A percentile compares a stretch with the other conserved stretches of the same genome.
phyloP scores from a whole-genome alignment of 2,113 vertebrate genomes.

The Fukomys damarensis region DNA sequence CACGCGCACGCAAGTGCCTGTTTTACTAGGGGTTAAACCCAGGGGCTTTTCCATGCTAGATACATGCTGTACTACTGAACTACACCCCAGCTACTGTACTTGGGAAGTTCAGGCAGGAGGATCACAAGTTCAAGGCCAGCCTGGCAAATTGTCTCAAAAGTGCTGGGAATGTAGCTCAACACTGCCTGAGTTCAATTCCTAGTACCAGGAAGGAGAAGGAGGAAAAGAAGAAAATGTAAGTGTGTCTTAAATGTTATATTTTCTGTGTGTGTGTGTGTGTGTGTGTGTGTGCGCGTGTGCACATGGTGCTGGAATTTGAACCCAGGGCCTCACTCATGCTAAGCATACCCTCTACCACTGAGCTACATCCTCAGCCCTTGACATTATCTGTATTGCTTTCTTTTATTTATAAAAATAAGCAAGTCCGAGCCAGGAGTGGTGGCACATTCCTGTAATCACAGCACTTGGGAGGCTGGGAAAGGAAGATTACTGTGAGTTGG shows the following conservation, averaged over 20 bases:
- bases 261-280: not conserved
- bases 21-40: too few relatives aligned
- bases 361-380: not conserved
- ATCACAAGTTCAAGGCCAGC: not conserved
- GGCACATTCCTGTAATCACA: not conserved
- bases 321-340: not conserved
- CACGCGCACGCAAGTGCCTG: too few relatives aligned
- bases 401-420: slow-evolving; percentile 16
- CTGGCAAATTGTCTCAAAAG: not conserved
- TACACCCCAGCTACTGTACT: not conserved
- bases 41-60: too few relatives aligned
- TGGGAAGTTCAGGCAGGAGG: not conserved
- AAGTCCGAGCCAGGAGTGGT: not conserved
- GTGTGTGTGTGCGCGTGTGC: too few relatives aligned
- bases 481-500: not conserved
- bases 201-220: not conserved
- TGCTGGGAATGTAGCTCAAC: not conserved
- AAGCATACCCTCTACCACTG: not conserved
- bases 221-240: not conserved
- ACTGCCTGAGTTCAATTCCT: not conserved
- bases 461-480: not conserved
- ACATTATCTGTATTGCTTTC: not conserved
- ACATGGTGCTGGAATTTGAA: not conserved
- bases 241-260: not conserved
- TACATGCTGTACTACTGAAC: too few relatives aligned